Percentiles rank a stretch among this genome's conserved stretches.
Conservation (phyloP, 1,140 invertebrate species). For the Euschistus heros region DNA sequence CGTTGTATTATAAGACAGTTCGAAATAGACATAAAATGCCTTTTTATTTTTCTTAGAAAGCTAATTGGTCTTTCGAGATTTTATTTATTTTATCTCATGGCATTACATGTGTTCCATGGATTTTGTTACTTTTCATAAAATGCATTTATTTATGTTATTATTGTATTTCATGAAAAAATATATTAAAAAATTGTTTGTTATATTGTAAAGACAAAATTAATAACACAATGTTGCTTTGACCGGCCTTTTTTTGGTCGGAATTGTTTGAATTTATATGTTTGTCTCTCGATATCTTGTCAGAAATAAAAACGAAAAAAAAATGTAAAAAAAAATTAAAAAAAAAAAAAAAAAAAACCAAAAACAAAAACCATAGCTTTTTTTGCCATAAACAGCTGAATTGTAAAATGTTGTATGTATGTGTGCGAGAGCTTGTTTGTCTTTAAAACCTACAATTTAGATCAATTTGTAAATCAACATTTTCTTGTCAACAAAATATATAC, state of each 20-base stretch:
- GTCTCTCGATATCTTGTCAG: conserved; percentile 15
- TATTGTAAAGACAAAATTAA: conserved; percentile 17
- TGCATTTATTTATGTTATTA: conserved; percentile 25
- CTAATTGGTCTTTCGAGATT: conserved; percentile 8
- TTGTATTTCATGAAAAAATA: conserved; percentile 22
- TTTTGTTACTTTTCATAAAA: conserved; percentile 25
- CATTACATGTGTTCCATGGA: background rate
- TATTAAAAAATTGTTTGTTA: conserved; percentile 24
- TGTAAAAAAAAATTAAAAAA: conserved; percentile 6
- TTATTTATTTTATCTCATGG: conserved; percentile 20
- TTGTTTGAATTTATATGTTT: conserved; percentile 14
- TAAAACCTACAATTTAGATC: conserved; percentile 26
- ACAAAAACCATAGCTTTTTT: conserved; percentile 19
- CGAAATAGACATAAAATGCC: conserved; percentile 36
- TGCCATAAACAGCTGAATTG: conserved; percentile 24
- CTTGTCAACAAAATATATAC: conserved; percentile 27
- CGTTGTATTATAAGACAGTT: conserved; percentile 30
- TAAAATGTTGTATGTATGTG: conserved; percentile 27
- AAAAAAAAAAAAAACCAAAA: conserved; percentile 10
- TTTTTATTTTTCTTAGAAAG: conserved; percentile 16
- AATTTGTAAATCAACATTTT: conserved; percentile 28
- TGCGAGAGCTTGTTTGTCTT: conserved; percentile 28
- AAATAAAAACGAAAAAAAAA: conserved; percentile 7
- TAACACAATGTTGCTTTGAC: conserved; percentile 22
- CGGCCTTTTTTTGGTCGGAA: background rate